phyloP scores from a whole-genome alignment of 2,797 vertebrate genomes.

The Microctenopoma stevenorrisi region DNA sequence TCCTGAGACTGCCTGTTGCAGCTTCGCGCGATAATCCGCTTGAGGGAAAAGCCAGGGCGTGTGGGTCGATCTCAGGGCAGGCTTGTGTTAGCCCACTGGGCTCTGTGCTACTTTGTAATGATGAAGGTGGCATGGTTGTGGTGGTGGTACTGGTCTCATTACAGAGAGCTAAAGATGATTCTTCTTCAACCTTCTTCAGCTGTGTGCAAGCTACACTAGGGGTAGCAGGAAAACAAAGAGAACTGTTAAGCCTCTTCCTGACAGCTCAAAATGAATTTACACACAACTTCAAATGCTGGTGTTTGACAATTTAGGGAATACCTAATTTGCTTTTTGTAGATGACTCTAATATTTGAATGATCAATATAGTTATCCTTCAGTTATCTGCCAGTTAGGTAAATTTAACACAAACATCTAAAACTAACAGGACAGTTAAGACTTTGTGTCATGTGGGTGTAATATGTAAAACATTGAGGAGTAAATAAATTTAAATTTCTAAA shows the following conservation, averaged over 20 bases:
- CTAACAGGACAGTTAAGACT: background rate
- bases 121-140: constrained; percentile 76
- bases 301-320: background rate
- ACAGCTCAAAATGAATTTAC: constrained; percentile 27
- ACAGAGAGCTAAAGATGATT: constrained; percentile 91
- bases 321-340: background rate
- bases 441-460: background rate
- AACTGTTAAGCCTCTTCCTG: constrained; percentile 91
- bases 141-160: constrained; percentile 88
- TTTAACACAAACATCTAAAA: background rate
- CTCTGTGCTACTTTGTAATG: constrained; percentile 91
- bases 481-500: background rate
- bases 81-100: constrained; percentile 90
- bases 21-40: constrained; percentile 84
- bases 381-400: background rate
- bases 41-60: constrained; percentile 82
- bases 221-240: constrained; percentile 92
- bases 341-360: background rate
- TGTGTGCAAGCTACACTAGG: constrained; percentile 99
- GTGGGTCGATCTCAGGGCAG: constrained; percentile 86
- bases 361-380: background rate
- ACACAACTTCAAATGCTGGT: background rate
- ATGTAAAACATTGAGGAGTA: background rate
- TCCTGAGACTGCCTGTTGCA: constrained; percentile 86
- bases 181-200: constrained; percentile 90